Percentiles rank a stretch among this genome's conserved stretches.
These are phyloP conservation scores for Metellina segmentata DNA, from an alignment of 2,888 invertebrate species.

Conservation along the genomic window DNA sequence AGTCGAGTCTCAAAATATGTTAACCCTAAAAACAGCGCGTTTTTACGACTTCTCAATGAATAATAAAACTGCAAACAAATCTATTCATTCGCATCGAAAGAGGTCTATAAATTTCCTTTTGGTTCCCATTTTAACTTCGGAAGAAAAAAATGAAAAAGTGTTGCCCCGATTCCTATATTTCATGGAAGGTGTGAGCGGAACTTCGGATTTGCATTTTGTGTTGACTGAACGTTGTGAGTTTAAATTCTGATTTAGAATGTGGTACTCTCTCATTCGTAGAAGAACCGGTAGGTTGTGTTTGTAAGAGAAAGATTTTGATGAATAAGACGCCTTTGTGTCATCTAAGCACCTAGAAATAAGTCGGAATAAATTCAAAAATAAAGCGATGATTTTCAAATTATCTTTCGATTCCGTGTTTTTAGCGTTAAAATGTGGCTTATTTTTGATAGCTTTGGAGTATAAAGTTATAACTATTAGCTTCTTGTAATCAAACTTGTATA, in stretches of 20 bases:
- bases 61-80: conserved; percentile 46
- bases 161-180: background rate
- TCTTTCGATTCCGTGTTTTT: no score
- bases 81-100: conserved; percentile 21
- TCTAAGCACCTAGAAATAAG: no score
- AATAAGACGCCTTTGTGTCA: no score
- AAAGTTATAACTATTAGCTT: no score
- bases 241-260: background rate
- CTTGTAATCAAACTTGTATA: no score
- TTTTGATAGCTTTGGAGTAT: no score
- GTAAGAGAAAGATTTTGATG: no score
- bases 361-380: no score
- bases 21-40: background rate
- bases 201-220: background rate
- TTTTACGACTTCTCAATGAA: conserved; percentile 56
- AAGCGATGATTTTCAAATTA: no score
- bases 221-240: background rate
- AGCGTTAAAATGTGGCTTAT: no score
- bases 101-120: conserved; percentile 20
- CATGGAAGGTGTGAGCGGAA: background rate
- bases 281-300: no score
- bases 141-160: background rate
- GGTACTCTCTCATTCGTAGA: no score
- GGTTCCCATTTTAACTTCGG: background rate
- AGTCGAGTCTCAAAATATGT: conserved; percentile 1